These are phyloP conservation scores for Pseudopodoces humilis DNA, from an alignment of 2,113 vertebrate genomes.

Conservation along the genomic window DNA sequence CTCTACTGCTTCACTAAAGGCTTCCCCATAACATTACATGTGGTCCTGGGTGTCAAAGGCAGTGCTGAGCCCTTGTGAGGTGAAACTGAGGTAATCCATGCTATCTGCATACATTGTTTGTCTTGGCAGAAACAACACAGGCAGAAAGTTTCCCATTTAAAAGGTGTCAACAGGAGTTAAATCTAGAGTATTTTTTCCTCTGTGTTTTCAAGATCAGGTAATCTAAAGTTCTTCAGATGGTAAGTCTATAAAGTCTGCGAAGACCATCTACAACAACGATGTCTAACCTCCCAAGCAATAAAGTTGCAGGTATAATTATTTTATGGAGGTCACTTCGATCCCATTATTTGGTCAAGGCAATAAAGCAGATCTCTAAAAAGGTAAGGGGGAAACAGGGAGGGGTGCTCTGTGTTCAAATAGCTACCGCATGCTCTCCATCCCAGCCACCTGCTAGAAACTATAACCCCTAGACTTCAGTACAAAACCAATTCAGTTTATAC, in stretches of 20 bases:
- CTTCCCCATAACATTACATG: background rate
- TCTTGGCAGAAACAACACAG: constrained; percentile 22
- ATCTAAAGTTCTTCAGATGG: background rate
- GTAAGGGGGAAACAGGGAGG: background rate
- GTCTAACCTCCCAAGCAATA: background rate
- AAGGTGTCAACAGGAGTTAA: constrained; percentile 8
- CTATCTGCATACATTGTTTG: background rate
- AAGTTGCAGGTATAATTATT: background rate
- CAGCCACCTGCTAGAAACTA: constrained; percentile 69
- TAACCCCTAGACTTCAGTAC: constrained; percentile 40
- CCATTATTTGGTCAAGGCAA: background rate
- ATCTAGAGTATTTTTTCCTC: background rate
- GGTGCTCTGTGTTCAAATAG: background rate
- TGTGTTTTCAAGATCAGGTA: background rate
- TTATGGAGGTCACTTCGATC: background rate
- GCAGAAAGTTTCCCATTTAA: background rate
- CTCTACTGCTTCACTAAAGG: background rate
- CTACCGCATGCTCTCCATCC: background rate
- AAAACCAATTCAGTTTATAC: constrained; percentile 49
- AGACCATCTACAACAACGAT: background rate
- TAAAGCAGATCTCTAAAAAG: background rate
- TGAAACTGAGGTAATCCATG: background rate
- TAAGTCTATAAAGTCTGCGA: background rate
- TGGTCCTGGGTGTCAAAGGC: background rate
- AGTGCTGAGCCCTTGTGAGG: background rate